Base-by-base conservation (phyloP, 2,888 invertebrate genomes). In the Deroplatys truncata region DNA sequence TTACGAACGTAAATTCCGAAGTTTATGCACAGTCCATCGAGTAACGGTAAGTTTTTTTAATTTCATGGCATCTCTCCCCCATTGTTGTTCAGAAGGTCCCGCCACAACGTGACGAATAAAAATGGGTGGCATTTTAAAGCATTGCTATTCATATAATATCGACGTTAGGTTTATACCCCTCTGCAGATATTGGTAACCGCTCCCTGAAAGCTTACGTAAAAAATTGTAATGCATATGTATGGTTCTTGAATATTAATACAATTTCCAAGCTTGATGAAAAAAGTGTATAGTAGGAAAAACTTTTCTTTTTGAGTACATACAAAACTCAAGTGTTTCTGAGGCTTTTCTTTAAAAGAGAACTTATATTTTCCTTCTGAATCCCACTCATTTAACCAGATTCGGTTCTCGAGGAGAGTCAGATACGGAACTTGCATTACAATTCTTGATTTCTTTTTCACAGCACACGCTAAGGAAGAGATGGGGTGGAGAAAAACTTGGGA, bases 381-480 rank as follows among this genome's bases (percentile, higher is more conserved):
- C 29, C 29, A 85, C 90, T 90, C 90, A 89, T 90, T 90, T 89
- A 89, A 88, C 84, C 89, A 88, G 88, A 88, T 72, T 86, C 84
- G 89, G 49, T 84, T 89, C 56, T 86, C 29, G 82, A 90, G 83
- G 85, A 88, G 88, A 90, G 88, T 86, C 85, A 86, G 90, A 84
- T 89, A 91, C 90, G 89, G 85, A 89, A 84, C 90, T 89, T 89
- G 91, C 91, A 91, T 91, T 88, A 91, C 89, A 91, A 91, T 91
- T 90, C 86, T 84, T 89, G 89, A 90, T 90, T 90, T 90, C 91
- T 90, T 90, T 72, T 90, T 90, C 90, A 90, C 89, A 88, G 87
- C 89, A 87, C 83, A 35, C 86, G 83, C 82, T 86, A 35, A 86
- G 84, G 72, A 82, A 82, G 82, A 85, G 83, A 88, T 43, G 28